These are phyloP conservation scores for Spongia lamella DNA, from an alignment of 37 sponge, comb jelly and placozoan species.

Conservation along the genomic window DNA sequence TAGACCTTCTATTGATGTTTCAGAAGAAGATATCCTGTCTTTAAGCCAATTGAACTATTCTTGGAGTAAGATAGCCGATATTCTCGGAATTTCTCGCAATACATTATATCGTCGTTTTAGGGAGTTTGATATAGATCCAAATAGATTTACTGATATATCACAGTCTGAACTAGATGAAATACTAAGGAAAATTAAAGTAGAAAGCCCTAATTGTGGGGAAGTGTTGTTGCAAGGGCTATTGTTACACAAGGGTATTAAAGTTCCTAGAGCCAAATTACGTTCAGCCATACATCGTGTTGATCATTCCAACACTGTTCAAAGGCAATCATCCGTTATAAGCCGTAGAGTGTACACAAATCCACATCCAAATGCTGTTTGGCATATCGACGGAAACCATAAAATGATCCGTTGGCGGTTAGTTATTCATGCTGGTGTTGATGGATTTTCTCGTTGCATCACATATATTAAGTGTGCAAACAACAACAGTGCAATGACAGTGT, in stretches of 20 bases:
- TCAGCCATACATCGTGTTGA: neutral
- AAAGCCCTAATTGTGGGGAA: slow-evolving; percentile 41
- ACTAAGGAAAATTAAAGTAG: slow-evolving; percentile 1
- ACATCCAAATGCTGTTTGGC: slow-evolving; percentile 18
- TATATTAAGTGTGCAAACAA: slow-evolving; percentile 12
- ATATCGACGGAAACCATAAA: slow-evolving; percentile 5
- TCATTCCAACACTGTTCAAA: neutral
- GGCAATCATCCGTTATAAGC: neutral
- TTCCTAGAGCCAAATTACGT: neutral
- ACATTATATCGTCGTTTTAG: slow-evolving; percentile 13
- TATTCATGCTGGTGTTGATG: slow-evolving; percentile 10
- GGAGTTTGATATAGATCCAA: slow-evolving; percentile 1
- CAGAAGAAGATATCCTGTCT: neutral
- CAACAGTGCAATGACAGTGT: slow-evolving; percentile 1
- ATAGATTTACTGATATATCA: slow-evolving; percentile 11
- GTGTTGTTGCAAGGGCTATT: slow-evolving; percentile 1
- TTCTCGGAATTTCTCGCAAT: slow-evolving; percentile 10
- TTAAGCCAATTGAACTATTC: too few species aligned
- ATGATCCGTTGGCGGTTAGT: neutral
- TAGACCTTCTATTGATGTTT: too few species aligned
- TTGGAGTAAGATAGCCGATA: slow-evolving; percentile 5
- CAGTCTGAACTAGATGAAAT: slow-evolving; percentile 1
- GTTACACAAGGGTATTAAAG: neutral
- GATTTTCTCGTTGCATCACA: slow-evolving; percentile 8
- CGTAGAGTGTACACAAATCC: slow-evolving; percentile 7